phyloP scores from a whole-genome alignment of 2,888 invertebrate genomes.

The Clitarchus hookeri region DNA sequence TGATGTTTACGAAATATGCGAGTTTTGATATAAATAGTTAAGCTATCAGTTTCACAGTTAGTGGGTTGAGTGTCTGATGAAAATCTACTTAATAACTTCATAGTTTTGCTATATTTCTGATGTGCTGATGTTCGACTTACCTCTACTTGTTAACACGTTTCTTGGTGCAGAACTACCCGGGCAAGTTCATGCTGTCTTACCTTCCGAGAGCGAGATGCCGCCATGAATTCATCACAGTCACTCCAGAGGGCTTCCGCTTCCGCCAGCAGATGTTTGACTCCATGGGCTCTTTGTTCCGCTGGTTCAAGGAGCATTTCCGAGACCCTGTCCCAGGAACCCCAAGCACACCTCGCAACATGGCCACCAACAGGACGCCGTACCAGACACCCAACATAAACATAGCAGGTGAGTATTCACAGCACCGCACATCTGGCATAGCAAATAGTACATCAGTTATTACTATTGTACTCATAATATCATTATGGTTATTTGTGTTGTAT shows the following conservation, averaged over 20 bases:
- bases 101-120: no score
- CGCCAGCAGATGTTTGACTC: constrained; percentile 86
- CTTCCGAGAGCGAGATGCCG: constrained; percentile 81
- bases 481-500: no score
- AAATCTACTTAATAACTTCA: no score
- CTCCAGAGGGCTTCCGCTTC: constrained; percentile 92
- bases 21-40: no score
- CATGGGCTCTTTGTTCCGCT: constrained; percentile 78
- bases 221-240: constrained; percentile 91
- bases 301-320: constrained; percentile 98
- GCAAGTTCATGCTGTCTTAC: constrained; percentile 93
- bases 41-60: no score
- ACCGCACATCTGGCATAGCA: no score
- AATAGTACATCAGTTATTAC: no score
- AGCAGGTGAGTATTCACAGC: constrained; percentile 46
- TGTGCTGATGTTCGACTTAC: no score
- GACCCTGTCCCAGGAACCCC: constrained; percentile 84
- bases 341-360: constrained; percentile 68
- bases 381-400: constrained; percentile 55
- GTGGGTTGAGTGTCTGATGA: no score
- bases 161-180: constrained; percentile 70
- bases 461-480: no score
- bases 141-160: not conserved
- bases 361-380: constrained; percentile 63
- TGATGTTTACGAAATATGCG: no score